These are phyloP conservation scores for Torymus auratus DNA, from an alignment of 2,888 invertebrate species.

Conservation along the genomic window DNA sequence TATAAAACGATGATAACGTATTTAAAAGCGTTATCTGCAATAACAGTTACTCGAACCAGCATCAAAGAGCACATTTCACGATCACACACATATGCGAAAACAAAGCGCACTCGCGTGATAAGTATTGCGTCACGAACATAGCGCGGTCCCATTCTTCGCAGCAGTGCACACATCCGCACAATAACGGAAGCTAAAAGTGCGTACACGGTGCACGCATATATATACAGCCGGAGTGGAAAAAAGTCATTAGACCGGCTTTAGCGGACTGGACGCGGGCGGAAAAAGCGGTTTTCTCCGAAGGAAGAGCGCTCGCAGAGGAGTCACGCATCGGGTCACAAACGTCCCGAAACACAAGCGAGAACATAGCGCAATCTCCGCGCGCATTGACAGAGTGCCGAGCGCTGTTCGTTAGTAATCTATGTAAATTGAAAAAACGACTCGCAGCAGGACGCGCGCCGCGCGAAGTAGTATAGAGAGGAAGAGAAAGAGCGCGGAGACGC, in stretches of 20 bases:
- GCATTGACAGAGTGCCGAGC: conserved; percentile 45
- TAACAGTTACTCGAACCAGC: no score
- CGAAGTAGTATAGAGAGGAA: neutral
- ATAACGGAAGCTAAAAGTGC: neutral
- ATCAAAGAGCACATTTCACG: no score
- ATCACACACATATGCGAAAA: no score
- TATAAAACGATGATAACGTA: no score
- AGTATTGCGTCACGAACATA: no score
- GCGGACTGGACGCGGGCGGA: neutral
- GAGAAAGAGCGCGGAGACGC: conserved; percentile 4
- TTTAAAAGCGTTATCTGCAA: no score
- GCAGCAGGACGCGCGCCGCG: conserved; percentile 14
- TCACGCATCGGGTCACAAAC: conserved; percentile 36
- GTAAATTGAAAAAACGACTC: conserved; percentile 49
- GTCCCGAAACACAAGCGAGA: conserved; percentile 37
- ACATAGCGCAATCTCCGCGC: conserved; percentile 21
- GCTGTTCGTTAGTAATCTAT: conserved; percentile 47
- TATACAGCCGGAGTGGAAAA: neutral
- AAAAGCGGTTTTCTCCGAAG: conserved; percentile 16
- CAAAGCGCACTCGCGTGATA: no score
- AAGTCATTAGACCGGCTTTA: conserved; percentile 4
- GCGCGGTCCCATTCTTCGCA: no score
- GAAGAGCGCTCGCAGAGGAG: conserved; percentile 1
- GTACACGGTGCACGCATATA: no score
- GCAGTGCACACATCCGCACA: no score